Evolutionary conservation across 1,140 invertebrate species (phyloP).

Genomic region (Aphaenogaster ashmeadi): DNA sequence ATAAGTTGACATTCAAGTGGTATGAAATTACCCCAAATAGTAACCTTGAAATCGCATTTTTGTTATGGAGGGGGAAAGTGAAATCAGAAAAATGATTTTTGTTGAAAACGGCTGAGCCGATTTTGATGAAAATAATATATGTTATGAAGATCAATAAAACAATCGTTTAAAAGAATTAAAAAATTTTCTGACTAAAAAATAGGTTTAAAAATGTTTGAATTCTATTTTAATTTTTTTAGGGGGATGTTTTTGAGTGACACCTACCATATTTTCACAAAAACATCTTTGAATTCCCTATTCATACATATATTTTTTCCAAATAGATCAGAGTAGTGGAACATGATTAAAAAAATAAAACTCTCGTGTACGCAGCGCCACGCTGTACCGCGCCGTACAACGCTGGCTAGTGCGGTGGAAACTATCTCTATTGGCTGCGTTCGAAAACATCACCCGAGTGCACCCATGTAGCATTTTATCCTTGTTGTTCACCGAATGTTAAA

Average conservation of each 20-base stretch:
- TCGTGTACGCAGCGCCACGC: too few species aligned
- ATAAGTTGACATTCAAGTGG: not conserved
- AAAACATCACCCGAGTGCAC: too few species aligned
- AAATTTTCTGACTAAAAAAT: not conserved
- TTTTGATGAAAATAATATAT: not conserved
- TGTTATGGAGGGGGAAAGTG: not conserved
- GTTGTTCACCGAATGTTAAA: too few species aligned
- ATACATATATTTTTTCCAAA: conserved; percentile 6
- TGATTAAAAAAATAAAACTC: too few species aligned
- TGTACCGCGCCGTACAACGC: too few species aligned
- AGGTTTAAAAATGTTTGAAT: not conserved
- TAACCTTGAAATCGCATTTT: not conserved
- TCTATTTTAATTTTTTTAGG: not conserved
- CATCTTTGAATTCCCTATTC: not conserved
- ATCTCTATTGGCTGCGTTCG: too few species aligned
- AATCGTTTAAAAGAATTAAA: not conserved
- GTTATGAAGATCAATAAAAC: not conserved
- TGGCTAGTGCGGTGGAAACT: too few species aligned
- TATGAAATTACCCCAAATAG: not conserved
- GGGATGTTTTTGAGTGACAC: not conserved
- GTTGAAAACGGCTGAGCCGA: not conserved
- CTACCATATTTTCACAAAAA: not conserved
- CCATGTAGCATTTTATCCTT: too few species aligned
- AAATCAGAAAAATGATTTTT: not conserved
- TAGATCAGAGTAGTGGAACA: not conserved